Base-by-base conservation (phyloP, 2,888 invertebrate species). In the Tenthredo scrophulariae region DNA sequence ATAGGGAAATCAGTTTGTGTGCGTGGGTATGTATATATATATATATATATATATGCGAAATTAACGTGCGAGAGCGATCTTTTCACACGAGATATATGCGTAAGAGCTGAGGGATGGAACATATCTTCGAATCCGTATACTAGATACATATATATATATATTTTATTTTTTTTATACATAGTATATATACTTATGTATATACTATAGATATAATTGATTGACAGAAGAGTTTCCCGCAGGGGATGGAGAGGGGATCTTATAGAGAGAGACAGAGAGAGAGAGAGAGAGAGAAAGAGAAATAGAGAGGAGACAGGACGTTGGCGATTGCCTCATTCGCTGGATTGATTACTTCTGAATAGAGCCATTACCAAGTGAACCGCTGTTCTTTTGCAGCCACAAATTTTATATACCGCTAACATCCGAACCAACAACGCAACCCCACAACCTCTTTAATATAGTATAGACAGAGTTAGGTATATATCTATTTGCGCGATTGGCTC, bases 261-360 rank as follows among this genome's bases (percentile, higher is more conserved):
- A 5, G 15, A 29, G 15, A 5, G 2, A 29, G 29, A 29, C n/a
- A 18, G 26, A 15, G 46, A 46, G 26, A 43, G 70, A 50, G 79
- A 84, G 77, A 26, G 15, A 67, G n/a, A 84, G 13, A 40, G 9
- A n/a, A n/a, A 29, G 79, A 29, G 75, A 85, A 77, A 67, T 74
- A 87, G 86, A 84, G 86, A 84, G 85, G 85, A 86, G 89, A 91
- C 92, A 92, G 92, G 92, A 92, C 91, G 92, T 91, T 89, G 91
- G 90, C 91, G 92, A 92, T 92, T 93, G 93, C 90, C 91, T 91
- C 92, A 91, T 92, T 92, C 91, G 91, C 90, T 89, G 92, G 90
- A 91, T 91, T 91, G 92, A 91, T 89, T 89, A 87, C 89, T 90
- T 91, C 90, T 91, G 91, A 91, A 91, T 91, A 90, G 90, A 90